phyloP scores from a whole-genome alignment of 2,113 vertebrate genomes.

The Chaenogobius annularis region DNA sequence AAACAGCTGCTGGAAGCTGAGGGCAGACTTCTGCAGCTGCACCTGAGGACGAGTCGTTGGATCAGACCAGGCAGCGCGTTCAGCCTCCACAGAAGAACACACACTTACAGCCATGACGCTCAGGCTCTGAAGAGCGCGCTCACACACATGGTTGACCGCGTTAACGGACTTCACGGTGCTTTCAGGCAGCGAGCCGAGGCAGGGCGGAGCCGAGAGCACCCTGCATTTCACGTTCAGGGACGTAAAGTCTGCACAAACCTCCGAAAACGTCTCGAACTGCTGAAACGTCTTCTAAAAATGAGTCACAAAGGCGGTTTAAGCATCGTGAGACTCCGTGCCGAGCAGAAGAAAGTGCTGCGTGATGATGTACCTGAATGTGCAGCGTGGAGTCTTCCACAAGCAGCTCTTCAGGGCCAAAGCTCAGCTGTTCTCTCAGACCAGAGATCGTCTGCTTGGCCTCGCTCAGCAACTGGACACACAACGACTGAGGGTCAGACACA shows the following conservation, averaged over 20 bases:
- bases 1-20: neutral
- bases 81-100: neutral
- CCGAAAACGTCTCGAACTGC: constrained; percentile 43
- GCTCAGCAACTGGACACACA: constrained; percentile 41
- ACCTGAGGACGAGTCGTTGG: no score
- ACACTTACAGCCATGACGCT: constrained; percentile 25
- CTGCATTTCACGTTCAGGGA: neutral
- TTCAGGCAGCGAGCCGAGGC: constrained; percentile 30
- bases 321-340: neutral
- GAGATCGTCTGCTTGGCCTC: constrained; percentile 36
- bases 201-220: neutral
- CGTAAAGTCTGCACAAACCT: constrained; percentile 11
- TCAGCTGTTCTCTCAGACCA: constrained; percentile 38
- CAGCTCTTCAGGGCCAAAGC: constrained; percentile 10
- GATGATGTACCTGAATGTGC: constrained; percentile 57
- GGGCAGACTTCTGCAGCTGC: no score
- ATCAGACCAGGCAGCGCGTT: no score
- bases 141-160: neutral
- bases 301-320: neutral
- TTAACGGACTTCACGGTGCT: neutral
- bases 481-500: neutral
- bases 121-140: neutral
- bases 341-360: neutral
- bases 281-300: constrained; percentile 50
- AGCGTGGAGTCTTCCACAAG: constrained; percentile 38